Base-by-base conservation (phyloP, 2,113 vertebrate genomes). In the Menidia beryllina region DNA sequence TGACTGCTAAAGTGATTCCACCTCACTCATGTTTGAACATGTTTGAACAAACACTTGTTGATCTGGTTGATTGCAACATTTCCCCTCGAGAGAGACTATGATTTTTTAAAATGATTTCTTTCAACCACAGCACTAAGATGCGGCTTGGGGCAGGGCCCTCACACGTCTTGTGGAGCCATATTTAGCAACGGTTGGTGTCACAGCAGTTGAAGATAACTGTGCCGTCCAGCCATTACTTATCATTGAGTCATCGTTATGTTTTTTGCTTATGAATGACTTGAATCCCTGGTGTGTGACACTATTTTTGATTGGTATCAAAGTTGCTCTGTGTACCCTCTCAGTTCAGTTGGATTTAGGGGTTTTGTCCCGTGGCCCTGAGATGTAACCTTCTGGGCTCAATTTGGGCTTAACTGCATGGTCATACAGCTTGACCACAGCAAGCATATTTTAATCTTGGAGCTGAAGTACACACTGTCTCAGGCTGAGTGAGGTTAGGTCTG, bases 41-140 rank as follows among this genome's bases (percentile, higher is more conserved):
- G 25, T 65, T 70, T 43, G 7, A 34, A 34, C 30, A 34, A 34
- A 34, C 15, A 70, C 66, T 19, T 11, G 25, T 47, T 30, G 20
- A 13, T 51, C 5, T 61, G 20, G 36, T 65, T 69, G 26, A 52
- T 77, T 84, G 51, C 13, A 8, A 54, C 69, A 62, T 23, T 7
- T 52, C 51, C 38, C 27, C n/a, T n/a, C 30, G 34, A 49, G n/a
- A 20, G 26, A 36, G 54, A 17, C 38, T 12, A 19, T 27, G 14
- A 15, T 20, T n/a, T 5, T 30, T 71, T 39, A 25, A 3, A 19
- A 30, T 5, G 4, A 8, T 8, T 30, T 30, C 30, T 30, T 30
- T 30, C 30, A 34, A 34, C 10, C 2, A 34, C 30, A 68, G 49
- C 23, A 43, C 25, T 52, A 25, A 69, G 6, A 19, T 54, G 23